Evolutionary conservation across 2,888 invertebrate genomes (phyloP), one percentile per base, ranked within the genome.

Genomic region (Anthoptus insignis): DNA sequence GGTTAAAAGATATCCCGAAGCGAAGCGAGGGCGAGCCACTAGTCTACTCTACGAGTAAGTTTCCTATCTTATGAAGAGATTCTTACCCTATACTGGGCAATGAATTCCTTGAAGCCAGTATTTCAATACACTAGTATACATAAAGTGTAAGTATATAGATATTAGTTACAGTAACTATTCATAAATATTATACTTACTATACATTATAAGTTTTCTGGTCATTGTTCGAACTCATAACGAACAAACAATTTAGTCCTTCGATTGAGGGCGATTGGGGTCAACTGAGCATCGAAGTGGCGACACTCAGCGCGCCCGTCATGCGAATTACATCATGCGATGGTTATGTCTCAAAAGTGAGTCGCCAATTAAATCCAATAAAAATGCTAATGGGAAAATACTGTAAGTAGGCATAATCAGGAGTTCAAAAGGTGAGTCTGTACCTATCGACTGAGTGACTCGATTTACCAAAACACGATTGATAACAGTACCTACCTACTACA

Each of bases 251-350:
- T 83, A 85, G 88, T 88, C 88, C 89, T 91, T 91, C 89, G 89
- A 92, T 92, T 92, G 91, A 83, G 91, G 89, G 84, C 88, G 88
- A 92, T 90, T 91, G 91, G 87, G 88, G 89, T 91, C 87, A 92
- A 92, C 82, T 91, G 81, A 79, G 82, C 81, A 77, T 84, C 91
- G 91, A 92, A 89, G 85, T 81, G 81, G 83, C 81, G 78, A 81
- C 82, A 76, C 78, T 77, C 71, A 66, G 65, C 76, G 73, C 75
- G 80, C 76, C 74, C 76, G 78, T 32, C 47, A 29, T 76, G 73
- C 72, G 77, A 79, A 80, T 86, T 86, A 86, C 88, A 87, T 88
- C 88, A 89, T 84, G 79, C 82, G 73, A 72, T 74, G 74, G 67
- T 74, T 77, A 78, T 76, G 81, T 76, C 79, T 81, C 74, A 80